A percentile compares a stretch with the other conserved stretches of the same genome.
These are phyloP conservation scores for Helleia helle DNA, from an alignment of 2,888 invertebrate species.

Conservation along the genomic window DNA sequence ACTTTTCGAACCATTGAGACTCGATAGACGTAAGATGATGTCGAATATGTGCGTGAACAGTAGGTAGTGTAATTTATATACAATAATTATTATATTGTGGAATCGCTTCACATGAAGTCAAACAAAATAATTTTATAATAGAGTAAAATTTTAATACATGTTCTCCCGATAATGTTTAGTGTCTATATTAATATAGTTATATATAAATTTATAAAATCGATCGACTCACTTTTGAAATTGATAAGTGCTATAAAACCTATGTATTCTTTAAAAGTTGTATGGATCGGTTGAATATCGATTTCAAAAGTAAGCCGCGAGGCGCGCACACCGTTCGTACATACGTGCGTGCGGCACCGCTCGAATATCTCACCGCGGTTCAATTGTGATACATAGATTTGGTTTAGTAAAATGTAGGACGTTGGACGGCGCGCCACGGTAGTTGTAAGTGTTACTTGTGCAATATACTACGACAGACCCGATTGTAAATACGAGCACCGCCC, in stretches of 20 bases:
- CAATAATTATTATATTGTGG: conserved; percentile 25
- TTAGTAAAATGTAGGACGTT: conserved; percentile 1
- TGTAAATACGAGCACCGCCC: conserved; percentile 46
- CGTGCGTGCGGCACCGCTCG: neutral
- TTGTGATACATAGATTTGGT: conserved; percentile 6
- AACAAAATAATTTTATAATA: conserved; percentile 5
- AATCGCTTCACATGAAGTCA: conserved; percentile 15
- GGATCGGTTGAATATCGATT: no score
- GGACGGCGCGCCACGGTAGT: conserved; percentile 29
- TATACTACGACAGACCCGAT: conserved; percentile 41
- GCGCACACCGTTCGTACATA: neutral
- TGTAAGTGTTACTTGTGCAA: conserved; percentile 70
- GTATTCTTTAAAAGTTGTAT: neutral
- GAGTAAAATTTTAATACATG: conserved; percentile 4
- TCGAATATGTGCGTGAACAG: conserved; percentile 30
- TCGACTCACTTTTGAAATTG: neutral
- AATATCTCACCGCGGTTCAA: conserved; percentile 3
- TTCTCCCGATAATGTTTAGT: neutral
- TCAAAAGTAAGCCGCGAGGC: neutral
- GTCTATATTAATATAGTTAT: conserved; percentile 1
- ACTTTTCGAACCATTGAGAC: neutral
- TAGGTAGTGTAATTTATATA: conserved; percentile 52
- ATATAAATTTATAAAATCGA: neutral
- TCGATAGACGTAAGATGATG: neutral
- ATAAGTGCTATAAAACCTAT: neutral